phyloP scores from a whole-genome alignment of 2,113 vertebrate species.

The Glareola pratincola region DNA sequence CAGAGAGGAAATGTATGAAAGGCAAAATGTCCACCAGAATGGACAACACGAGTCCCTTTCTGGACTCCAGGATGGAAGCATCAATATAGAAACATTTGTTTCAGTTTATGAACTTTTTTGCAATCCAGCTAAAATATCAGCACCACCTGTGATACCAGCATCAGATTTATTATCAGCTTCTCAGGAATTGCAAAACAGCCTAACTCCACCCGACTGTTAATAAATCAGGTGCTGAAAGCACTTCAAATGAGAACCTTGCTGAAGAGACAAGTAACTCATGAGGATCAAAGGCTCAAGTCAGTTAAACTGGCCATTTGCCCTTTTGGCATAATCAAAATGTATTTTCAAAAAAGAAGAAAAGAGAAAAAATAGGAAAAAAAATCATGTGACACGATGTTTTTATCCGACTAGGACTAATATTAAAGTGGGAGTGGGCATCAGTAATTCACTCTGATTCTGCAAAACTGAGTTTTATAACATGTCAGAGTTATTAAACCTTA shows the following conservation, averaged over 20 bases:
- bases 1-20: slow-evolving; percentile 36
- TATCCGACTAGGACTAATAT: neutral
- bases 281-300: slow-evolving; percentile 28
- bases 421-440: neutral
- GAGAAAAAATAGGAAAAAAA: neutral
- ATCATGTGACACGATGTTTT: neutral
- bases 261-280: slow-evolving; percentile 9
- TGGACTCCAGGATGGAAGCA: neutral
- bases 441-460: neutral
- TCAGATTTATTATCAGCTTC: slow-evolving; percentile 68
- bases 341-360: neutral
- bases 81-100: slow-evolving; percentile 51
- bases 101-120: slow-evolving; percentile 40
- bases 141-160: slow-evolving; percentile 59
- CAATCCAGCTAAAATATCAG: slow-evolving; percentile 38
- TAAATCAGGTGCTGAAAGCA: slow-evolving; percentile 68
- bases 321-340: neutral
- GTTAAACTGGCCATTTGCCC: slow-evolving; percentile 16
- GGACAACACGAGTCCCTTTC: neutral
- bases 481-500: neutral
- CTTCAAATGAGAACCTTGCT: slow-evolving; percentile 44
- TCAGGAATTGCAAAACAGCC: slow-evolving; percentile 31
- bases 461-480: neutral
- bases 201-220: slow-evolving; percentile 31
- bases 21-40: slow-evolving; percentile 30